Percentiles rank a stretch among this genome's conserved stretches.
Evolutionary conservation across 2,888 invertebrate species (phyloP).

Genomic region (Synanthedon tipuliformis): DNA sequence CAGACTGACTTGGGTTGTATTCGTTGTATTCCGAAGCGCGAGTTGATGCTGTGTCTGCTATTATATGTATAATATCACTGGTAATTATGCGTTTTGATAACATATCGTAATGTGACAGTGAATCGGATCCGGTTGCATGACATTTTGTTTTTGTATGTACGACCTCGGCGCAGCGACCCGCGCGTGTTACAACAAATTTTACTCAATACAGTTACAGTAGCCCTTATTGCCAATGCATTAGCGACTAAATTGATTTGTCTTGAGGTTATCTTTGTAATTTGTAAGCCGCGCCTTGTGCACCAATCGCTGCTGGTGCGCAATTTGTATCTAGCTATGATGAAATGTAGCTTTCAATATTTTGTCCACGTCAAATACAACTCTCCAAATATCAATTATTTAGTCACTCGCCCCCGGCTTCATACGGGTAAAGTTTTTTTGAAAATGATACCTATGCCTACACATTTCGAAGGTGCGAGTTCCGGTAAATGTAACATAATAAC

Average conservation of each 20-base stretch:
- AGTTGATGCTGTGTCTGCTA: too few species aligned
- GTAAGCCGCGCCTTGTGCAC: conserved; percentile 27
- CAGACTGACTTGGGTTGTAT: too few species aligned
- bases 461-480: too few species aligned
- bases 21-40: too few species aligned
- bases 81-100: conserved; percentile 2
- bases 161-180: conserved; percentile 51
- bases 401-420: too few species aligned
- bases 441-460: too few species aligned
- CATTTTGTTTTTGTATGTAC: conserved; percentile 40
- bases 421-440: too few species aligned
- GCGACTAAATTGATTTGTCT: conserved; percentile 17
- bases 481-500: too few species aligned
- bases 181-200: conserved; percentile 30
- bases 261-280: conserved; percentile 6
- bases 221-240: conserved; percentile 17
- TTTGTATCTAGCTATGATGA: conserved; percentile 44
- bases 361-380: too few species aligned
- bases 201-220: conserved; percentile 12
- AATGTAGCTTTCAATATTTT: conserved; percentile 6
- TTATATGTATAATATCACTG: too few species aligned
- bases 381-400: too few species aligned
- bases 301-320: conserved; percentile 34
- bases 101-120: conserved; percentile 16
- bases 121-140: conserved; percentile 50